Evolutionary conservation across 2,888 invertebrate species (phyloP).

Genomic region (Drosophila vallismaia): DNA sequence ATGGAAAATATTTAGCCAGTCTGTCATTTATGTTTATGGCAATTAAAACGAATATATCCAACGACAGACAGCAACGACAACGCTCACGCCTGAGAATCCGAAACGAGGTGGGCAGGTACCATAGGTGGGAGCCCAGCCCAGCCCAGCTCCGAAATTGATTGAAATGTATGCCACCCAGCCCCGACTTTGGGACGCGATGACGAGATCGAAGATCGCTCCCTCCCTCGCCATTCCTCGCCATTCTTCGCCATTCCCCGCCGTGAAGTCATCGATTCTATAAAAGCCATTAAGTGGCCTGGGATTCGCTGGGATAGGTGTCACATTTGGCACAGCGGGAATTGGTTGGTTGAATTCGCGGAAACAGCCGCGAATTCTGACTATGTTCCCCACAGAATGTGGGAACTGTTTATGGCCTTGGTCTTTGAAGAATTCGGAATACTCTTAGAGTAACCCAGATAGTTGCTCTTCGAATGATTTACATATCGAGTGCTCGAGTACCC

Average conservation of each 20-base stretch:
- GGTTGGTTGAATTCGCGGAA: too few species aligned
- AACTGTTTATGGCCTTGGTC: background rate
- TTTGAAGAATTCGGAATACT: background rate
- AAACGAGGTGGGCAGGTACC: background rate
- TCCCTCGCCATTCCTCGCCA: background rate
- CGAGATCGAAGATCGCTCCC: slow-evolving; percentile 19
- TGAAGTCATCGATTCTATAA: slow-evolving; percentile 6
- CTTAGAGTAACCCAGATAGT: background rate
- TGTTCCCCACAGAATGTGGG: background rate
- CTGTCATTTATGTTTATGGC: slow-evolving; percentile 46
- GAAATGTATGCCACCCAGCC: slow-evolving; percentile 29
- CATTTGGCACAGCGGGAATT: too few species aligned
- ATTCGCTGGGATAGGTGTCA: slow-evolving; percentile 2
- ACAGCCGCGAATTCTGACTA: background rate
- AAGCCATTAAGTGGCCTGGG: background rate
- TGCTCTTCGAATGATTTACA: slow-evolving; percentile 25
- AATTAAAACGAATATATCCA: slow-evolving; percentile 35
- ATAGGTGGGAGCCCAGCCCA: slow-evolving; percentile 11
- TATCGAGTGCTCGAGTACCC: slow-evolving; percentile 21
- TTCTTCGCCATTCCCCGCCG: background rate
- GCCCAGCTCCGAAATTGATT: slow-evolving; percentile 34
- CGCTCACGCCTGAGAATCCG: slow-evolving; percentile 26
- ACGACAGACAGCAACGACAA: background rate
- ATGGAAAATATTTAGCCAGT: slow-evolving; percentile 44
- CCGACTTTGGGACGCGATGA: slow-evolving; percentile 1